Evolutionary conservation across 53 echinoderm and acorn worm species (phyloP), one percentile per base, ranked within the genome.

Genomic region (Temnopleurus reevesii): DNA sequence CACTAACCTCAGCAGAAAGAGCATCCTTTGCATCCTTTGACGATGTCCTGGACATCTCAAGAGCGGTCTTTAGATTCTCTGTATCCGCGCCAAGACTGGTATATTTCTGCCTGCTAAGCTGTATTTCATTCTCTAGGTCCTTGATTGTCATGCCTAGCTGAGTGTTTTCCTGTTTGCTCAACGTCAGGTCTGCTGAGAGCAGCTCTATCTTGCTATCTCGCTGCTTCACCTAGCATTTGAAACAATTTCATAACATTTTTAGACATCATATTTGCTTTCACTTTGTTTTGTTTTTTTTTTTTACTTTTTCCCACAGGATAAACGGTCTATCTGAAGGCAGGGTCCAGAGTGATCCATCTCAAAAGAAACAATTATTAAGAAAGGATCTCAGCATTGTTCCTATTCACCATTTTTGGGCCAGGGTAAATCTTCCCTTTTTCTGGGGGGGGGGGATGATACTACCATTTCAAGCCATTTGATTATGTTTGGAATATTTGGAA

Each of bases 1-100:
- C 12, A 60, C 89, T 84, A 51, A 95, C 95, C 92, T 95, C 95
- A 36, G 90, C 93, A 19, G 95, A 84, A 51, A 95, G 79, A 5
- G 93, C 95, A 79, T 92, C 91, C 58, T 91, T 87, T 45, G 92
- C 81, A 45, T 95, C 95, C 53, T 86, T 83, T 8, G 93, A 92
- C 27, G 90, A 65, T 2, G 49, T 36, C 30, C 89, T 59, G 19
- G 94, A 29, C 80, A 53, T 83, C n/a, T 90, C 86, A 55, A 94
- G 59, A 34, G 81, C 81, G 8, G 53, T 28, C 46, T 82, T 88
- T 31, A 94, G 89, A 12, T 92, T 76, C 88, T 90, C 92, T 4
- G 76, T 90, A 76, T 94, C 92, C 28, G 90, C 59, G 18, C 83
- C 45, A 38, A 76, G 55, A 56, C 89, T 85, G 19, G 27, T 53